Percentiles rank a stretch among this genome's conserved stretches.
Conservation (phyloP, 1,140 invertebrate genomes). For the Drosophila subpulchrella region DNA sequence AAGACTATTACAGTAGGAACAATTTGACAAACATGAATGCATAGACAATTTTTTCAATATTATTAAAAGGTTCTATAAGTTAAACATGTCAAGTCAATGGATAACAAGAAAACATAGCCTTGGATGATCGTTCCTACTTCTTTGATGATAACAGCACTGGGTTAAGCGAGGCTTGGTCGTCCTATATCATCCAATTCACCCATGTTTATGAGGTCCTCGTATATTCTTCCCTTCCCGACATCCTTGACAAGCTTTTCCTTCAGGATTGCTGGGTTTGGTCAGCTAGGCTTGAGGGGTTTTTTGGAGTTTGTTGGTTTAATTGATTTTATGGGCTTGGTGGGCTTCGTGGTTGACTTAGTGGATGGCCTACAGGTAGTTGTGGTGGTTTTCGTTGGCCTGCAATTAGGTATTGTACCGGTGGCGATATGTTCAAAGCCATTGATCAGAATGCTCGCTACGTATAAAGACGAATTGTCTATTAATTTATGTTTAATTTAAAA, state of each 20-base stretch:
- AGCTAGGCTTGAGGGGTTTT: too few relatives aligned
- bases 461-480: not conserved
- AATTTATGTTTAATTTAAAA: too few relatives aligned
- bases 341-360: not conserved
- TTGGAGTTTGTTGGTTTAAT: too few relatives aligned
- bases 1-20: not conserved
- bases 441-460: conserved; percentile 9
- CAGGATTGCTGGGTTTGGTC: conserved; percentile 6
- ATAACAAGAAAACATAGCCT: not conserved
- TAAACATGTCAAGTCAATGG: not conserved
- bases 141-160: not conserved
- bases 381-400: not conserved
- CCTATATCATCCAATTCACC: not conserved
- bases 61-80: not conserved
- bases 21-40: not conserved
- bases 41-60: not conserved
- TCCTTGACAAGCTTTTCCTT: not conserved
- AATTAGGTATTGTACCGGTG: not conserved
- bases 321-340: not conserved
- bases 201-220: not conserved
- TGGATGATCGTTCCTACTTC: not conserved
- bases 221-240: not conserved
- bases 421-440: not conserved
- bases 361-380: not conserved
- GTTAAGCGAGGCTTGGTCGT: not conserved